Evolutionary conservation across 2,797 vertebrate species (phyloP), one percentile per base, ranked within the genome.

Genomic region (Lacerta agilis): DNA sequence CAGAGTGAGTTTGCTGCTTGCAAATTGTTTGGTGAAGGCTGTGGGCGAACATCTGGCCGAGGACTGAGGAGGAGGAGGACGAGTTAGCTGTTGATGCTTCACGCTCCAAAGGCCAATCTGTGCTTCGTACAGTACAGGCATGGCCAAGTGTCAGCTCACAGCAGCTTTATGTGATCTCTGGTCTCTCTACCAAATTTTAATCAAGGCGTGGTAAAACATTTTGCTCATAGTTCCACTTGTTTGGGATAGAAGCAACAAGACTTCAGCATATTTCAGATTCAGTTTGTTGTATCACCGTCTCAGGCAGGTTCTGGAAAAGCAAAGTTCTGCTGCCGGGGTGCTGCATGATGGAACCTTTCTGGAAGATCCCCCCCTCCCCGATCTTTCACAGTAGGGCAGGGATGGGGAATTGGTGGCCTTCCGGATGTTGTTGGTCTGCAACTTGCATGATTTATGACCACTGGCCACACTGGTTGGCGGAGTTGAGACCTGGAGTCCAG

Each of bases 1-100:
- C 78, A 89, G 83, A 86, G 71, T n/a, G 61, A 82, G 80, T 89
- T 86, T 49, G 79, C 77, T 82, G 83, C 83, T 86, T 89, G 79
- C 79, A 85, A 76, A 77, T 86, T 82, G 61, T 89, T 89, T 80
- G 69, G 83, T 45, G 83, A 81, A 89, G 87, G 38, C 78, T 80
- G 67, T 89, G 89, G 89, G 75, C 29, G 76, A 75, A 83, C 67
- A 87, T 83, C 85, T 80, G 81, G 75, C 55, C 38, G 49, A 83
- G 8, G 6, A 66, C 38, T 38, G n/a, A 81, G 77, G 78, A 76
- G n/a, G n/a, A n/a, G 29, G 18, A 79, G 36, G 64, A 71, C 3
- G 64, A 36, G 33, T 82, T 81, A 76, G 83, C 45, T 89, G 64
- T 43, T 81, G 78, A 69, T 55, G 69, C 66, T 87, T 45, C 29